Conservation (phyloP, 2,113 vertebrate genomes). For the Chlorodrepanis virens region DNA sequence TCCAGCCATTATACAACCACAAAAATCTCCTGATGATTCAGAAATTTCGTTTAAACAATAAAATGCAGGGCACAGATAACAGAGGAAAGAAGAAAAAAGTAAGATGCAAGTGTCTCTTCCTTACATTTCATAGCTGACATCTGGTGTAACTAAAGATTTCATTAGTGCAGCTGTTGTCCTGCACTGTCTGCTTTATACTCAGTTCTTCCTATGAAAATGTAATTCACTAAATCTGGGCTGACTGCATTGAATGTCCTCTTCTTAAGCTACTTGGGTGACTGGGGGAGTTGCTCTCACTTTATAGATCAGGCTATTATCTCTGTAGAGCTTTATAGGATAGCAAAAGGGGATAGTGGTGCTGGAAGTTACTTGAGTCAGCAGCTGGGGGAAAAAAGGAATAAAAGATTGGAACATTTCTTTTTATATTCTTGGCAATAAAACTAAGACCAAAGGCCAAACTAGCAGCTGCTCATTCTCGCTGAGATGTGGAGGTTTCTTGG, state of each 20-base stretch:
- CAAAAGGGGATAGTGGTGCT: neutral
- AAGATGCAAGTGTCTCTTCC: constrained; percentile 17
- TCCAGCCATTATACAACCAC: constrained; percentile 52
- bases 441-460: constrained; percentile 38
- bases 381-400: constrained; percentile 14
- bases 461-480: constrained; percentile 34
- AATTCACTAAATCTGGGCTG: neutral
- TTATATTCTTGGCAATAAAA: constrained; percentile 46
- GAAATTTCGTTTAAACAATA: constrained; percentile 62
- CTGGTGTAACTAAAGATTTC: constrained; percentile 52
- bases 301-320: neutral
- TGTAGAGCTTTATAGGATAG: neutral
- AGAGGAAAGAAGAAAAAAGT: constrained; percentile 23
- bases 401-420: constrained; percentile 38
- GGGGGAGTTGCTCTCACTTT: neutral
- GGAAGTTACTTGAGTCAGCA: constrained; percentile 35
- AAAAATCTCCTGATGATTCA: constrained; percentile 62
- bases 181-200: neutral
- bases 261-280: neutral
- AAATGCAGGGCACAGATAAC: constrained; percentile 51
- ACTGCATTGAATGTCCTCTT: neutral
- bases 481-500: neutral
- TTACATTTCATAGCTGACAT: constrained; percentile 35
- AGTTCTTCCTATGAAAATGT: neutral
- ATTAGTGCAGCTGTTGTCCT: constrained; percentile 39